Evolutionary conservation across 2,888 invertebrate species (phyloP), one percentile per base, ranked within the genome.

Genomic region (Aporophyla lueneburgensis): DNA sequence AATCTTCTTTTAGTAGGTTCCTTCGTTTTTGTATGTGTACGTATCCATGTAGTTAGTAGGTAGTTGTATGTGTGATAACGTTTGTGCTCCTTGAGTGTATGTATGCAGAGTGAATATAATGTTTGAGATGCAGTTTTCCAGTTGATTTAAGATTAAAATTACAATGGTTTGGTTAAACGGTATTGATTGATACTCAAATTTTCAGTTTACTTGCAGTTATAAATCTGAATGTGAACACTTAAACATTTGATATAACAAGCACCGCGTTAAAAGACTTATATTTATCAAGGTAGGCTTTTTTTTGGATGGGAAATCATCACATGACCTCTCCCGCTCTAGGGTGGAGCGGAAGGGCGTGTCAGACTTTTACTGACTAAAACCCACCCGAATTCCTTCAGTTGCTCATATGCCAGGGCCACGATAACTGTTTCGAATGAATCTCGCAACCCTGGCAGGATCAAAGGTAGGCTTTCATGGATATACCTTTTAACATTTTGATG

Each of bases 1-100:
- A 79, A 83, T 80, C 83, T 83, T 77, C 83, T 80, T 80, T 83
- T 65, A 77, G 71, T 76, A 19, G n/a, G 66, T 78, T 58, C 1
- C 21, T 62, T 59, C 58, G 19, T 70, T 74, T 63, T 63, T 58
- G 16, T 63, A 71, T 71, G 33, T 78, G 62, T 63, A 69, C 51
- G 7, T 19, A 33, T 9, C 51, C 6, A 16, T 19, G 6, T 53
- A 67, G 58, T 53, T 69, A 62, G 40, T 21, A 16, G 19, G 24
- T 43, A 58, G 54, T 66, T 33, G 54, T 65, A 69, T 14, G 59
- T 70, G n/a, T 56, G 61, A 74, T 53, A 63, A 68, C 12, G 14
- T n/a, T 49, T 27, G 53, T 59, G 56, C 56, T 70, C 46, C 43
- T 59, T 80, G 58, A 56, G 49, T 49, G 49, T 74, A 33, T 53